Percentiles rank a stretch among this genome's conserved stretches.
phyloP scores from a whole-genome alignment of 2,113 vertebrate genomes.

The Nannobrachium achirus region DNA sequence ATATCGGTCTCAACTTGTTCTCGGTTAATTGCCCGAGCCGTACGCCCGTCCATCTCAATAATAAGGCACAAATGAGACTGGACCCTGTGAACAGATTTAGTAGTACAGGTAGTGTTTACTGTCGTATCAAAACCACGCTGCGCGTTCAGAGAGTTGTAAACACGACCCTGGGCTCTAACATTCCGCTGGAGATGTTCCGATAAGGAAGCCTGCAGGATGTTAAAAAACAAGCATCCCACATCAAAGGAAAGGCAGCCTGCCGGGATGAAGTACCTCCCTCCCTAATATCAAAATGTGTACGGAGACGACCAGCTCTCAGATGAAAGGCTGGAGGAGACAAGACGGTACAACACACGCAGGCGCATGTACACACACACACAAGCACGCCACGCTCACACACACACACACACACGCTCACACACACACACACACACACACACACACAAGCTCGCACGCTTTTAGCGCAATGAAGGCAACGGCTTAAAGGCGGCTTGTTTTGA shows the following conservation, averaged over 20 bases:
- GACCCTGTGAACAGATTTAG: not conserved
- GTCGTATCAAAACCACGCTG: conserved; percentile 19
- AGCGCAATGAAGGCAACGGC: conserved; percentile 68
- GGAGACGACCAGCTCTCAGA: conserved; percentile 14
- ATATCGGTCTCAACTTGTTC: too few species aligned
- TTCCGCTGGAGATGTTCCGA: conserved; percentile 16
- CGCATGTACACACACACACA: conserved; percentile 43
- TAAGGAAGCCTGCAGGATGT: conserved; percentile 22
- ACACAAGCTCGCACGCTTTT: too few species aligned
- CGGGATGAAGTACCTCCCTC: conserved; percentile 16
- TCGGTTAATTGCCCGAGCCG: too few species aligned
- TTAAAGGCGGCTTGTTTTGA: conserved; percentile 61
- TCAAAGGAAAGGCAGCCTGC: conserved; percentile 10
- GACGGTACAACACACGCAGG: not conserved
- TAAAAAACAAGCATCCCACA: conserved; percentile 35
- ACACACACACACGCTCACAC: not conserved
- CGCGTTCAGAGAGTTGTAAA: not conserved
- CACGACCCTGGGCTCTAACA: conserved; percentile 5
- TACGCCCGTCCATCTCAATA: too few species aligned
- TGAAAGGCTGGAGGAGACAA: conserved; percentile 23
- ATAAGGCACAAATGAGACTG: too few species aligned
- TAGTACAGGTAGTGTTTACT: conserved; percentile 23
- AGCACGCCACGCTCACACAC: conserved; percentile 47
- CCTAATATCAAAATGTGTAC: conserved; percentile 33
- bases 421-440: conserved; percentile 49